These are phyloP conservation scores for Acestrorhynchus altus DNA, from an alignment of 2,797 vertebrate genomes.

Conservation along the genomic window DNA sequence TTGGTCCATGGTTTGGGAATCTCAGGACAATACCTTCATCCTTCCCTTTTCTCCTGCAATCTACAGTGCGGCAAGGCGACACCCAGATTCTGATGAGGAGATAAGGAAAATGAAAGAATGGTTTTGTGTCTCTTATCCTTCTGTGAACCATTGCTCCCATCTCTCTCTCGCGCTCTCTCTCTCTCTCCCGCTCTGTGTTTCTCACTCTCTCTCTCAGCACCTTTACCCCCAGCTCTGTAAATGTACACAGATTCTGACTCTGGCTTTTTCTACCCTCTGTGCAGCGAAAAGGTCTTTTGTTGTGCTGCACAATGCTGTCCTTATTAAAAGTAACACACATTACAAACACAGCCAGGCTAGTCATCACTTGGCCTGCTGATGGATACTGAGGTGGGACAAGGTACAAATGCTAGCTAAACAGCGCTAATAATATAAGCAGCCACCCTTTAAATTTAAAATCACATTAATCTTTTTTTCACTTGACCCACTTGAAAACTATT, in stretches of 20 bases:
- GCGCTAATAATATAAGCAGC: not conserved
- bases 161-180: not conserved
- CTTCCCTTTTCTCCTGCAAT: not conserved
- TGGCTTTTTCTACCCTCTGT: not conserved
- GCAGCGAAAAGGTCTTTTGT: not conserved
- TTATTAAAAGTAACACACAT: conserved; percentile 11
- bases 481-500: too few species aligned
- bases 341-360: not conserved
- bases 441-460: not conserved
- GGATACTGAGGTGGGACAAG: not conserved
- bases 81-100: conserved; percentile 12
- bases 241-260: conserved; percentile 1
- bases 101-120: conserved; percentile 7
- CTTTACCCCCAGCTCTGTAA: conserved; percentile 11
- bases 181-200: not conserved
- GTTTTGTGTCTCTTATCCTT: conserved; percentile 1
- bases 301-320: conserved; percentile 2
- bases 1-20: not conserved
- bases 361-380: not conserved
- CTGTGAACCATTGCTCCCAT: not conserved
- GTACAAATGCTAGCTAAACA: not conserved
- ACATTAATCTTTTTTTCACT: too few species aligned
- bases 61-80: not conserved
- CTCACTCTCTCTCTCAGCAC: not conserved
- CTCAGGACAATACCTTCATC: not conserved